These are phyloP conservation scores for Eupithecia vulgata DNA, from an alignment of 2,888 invertebrate species.

Conservation along the genomic window DNA sequence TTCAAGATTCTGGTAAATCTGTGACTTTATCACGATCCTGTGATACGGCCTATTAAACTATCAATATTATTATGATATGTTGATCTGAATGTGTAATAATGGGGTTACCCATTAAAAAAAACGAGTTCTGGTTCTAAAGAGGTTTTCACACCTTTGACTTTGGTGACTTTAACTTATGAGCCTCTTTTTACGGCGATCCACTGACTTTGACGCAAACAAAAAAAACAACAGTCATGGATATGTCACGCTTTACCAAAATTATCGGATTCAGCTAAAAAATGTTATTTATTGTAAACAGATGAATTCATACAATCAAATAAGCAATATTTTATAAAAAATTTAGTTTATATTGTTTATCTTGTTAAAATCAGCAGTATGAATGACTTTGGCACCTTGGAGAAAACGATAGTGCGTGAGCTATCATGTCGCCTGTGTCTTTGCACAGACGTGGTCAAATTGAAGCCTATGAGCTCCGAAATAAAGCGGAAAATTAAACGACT, in stretches of 20 bases:
- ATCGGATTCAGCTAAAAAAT: constrained; percentile 55
- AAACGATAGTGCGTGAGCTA: constrained; percentile 76
- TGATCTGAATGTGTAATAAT: too few relatives aligned
- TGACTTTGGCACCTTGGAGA: constrained; percentile 73
- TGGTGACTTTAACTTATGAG: neutral
- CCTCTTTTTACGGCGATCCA: constrained; percentile 2
- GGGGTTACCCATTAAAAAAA: too few relatives aligned
- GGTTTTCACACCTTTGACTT: too few relatives aligned
- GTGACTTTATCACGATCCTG: too few relatives aligned
- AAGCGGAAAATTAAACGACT: constrained; percentile 76
- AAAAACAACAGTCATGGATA: constrained; percentile 42
- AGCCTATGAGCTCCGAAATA: constrained; percentile 73
- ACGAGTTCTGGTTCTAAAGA: too few relatives aligned
- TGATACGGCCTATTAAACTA: too few relatives aligned
- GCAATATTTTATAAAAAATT: constrained; percentile 31
- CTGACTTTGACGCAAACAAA: constrained; percentile 24
- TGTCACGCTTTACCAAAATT: constrained; percentile 64
- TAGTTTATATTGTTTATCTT: constrained; percentile 20
- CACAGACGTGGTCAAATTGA: constrained; percentile 75
- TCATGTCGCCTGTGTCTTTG: constrained; percentile 78
- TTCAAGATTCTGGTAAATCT: too few relatives aligned
- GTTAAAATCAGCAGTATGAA: constrained; percentile 66
- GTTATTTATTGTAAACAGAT: constrained; percentile 57
- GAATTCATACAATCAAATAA: constrained; percentile 46
- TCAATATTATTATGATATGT: too few relatives aligned